These are phyloP conservation scores for Lepisosteus oculatus DNA, from an alignment of 2,113 vertebrate species.

Conservation along the genomic window DNA sequence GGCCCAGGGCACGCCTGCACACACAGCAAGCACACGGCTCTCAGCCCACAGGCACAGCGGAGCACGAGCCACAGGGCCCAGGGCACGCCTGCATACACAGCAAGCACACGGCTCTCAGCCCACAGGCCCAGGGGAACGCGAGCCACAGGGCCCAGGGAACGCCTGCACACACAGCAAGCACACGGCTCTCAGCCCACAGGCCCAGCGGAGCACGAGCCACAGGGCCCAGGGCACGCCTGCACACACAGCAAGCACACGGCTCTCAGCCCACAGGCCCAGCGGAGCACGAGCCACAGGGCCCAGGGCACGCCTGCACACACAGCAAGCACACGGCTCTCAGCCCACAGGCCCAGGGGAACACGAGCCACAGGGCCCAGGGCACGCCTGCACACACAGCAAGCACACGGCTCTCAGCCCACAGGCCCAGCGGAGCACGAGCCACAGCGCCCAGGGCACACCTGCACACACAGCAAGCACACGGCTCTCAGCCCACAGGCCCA, in stretches of 20 bases:
- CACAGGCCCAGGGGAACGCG: slow-evolving; percentile 72
- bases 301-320: slow-evolving; percentile 69
- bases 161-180: slow-evolving; percentile 52
- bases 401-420: slow-evolving; percentile 39
- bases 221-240: too few species aligned
- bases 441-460: too few species aligned
- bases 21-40: neutral
- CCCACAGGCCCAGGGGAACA: slow-evolving; percentile 68
- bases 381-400: slow-evolving; percentile 58
- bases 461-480: neutral
- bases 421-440: too few species aligned
- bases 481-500: slow-evolving; percentile 56
- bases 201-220: too few species aligned
- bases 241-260: neutral
- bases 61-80: too few species aligned
- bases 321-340: neutral
- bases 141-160: too few species aligned
- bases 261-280: slow-evolving; percentile 58
- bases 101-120: neutral
- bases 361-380: too few species aligned
- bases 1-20: too few species aligned
- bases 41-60: slow-evolving; percentile 61
- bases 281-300: too few species aligned
- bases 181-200: slow-evolving; percentile 42
- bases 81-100: slow-evolving; percentile 65